Percentiles rank a stretch among this genome's conserved stretches.
Conservation (phyloP, 2,113 vertebrate species). For the Sminthopsis crassicaudata region DNA sequence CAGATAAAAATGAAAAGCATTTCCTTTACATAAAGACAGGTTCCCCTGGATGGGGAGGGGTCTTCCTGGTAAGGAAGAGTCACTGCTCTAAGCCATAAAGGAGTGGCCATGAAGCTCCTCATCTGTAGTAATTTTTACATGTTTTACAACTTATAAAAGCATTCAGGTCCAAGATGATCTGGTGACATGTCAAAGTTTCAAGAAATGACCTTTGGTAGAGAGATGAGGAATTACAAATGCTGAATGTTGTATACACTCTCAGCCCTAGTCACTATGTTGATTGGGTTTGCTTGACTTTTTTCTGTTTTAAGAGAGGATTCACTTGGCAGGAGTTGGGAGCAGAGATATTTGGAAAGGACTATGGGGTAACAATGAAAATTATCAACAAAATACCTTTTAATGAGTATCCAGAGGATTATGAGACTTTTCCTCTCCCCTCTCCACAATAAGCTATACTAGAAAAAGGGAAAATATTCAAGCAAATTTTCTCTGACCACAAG, state of each 20-base stretch:
- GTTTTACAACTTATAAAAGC: not conserved
- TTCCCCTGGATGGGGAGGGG: not conserved
- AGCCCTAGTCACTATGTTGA: not conserved
- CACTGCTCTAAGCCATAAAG: not conserved
- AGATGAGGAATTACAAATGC: not conserved
- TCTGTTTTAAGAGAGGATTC: not conserved
- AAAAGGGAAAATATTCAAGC: not conserved
- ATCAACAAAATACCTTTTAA: not conserved
- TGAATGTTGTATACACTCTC: not conserved
- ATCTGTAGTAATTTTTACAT: not conserved
- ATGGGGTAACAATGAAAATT: not conserved
- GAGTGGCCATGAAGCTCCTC: not conserved
- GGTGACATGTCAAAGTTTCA: not conserved
- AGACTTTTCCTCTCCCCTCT: not conserved
- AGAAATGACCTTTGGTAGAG: not conserved
- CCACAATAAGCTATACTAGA: not conserved
- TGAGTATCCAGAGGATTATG: not conserved
- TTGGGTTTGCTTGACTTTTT: not conserved
- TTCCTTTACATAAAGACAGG: not conserved
- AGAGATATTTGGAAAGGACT: not conserved
- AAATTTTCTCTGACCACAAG: not conserved
- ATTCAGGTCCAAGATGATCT: not conserved
- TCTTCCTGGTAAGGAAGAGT: constrained; percentile 15
- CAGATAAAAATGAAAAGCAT: not conserved
- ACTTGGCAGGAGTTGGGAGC: not conserved